phyloP scores from a whole-genome alignment of 2,113 vertebrate genomes.

The Spea bombifrons region DNA sequence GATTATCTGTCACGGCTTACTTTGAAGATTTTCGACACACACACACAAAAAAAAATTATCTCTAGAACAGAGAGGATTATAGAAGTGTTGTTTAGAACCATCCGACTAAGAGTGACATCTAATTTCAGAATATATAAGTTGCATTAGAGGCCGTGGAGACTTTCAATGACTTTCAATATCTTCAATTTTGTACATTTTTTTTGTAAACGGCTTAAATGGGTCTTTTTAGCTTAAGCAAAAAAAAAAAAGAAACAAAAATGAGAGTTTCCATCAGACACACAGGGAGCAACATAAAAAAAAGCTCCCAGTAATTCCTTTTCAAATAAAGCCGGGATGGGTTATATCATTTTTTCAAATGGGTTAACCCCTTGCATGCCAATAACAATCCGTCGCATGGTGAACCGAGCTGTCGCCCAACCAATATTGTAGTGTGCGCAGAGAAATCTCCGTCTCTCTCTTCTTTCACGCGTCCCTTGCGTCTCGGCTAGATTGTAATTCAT shows the following conservation, averaged over 20 bases:
- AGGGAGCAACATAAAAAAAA: constrained; percentile 59
- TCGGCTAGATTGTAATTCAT: constrained; percentile 64
- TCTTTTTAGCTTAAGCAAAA: constrained; percentile 65
- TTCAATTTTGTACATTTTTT: constrained; percentile 69
- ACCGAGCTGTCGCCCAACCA: too few relatives aligned
- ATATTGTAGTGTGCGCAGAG: too few relatives aligned
- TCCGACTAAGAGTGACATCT: constrained; percentile 74
- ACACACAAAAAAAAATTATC: constrained; percentile 72
- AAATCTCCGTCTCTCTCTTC: too few relatives aligned
- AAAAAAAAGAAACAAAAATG: constrained; percentile 43
- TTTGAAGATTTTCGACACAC: constrained; percentile 81
- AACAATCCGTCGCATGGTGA: too few relatives aligned
- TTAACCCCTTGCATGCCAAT: not conserved
- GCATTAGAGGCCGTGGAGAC: constrained; percentile 66
- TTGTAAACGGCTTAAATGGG: constrained; percentile 72
- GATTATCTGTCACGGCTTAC: constrained; percentile 74
- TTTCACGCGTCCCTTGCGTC: too few relatives aligned
- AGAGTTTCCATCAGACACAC: constrained; percentile 55
- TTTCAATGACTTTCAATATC: constrained; percentile 63
- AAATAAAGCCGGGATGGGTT: constrained; percentile 62
- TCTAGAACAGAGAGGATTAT: constrained; percentile 79
- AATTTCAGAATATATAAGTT: constrained; percentile 70
- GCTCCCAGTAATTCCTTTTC: constrained; percentile 61
- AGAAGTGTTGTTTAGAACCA: constrained; percentile 73
- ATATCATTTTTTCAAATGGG: constrained; percentile 53